Conservation (phyloP, 2,113 vertebrate genomes). For the Leucoraja erinaceus region DNA sequence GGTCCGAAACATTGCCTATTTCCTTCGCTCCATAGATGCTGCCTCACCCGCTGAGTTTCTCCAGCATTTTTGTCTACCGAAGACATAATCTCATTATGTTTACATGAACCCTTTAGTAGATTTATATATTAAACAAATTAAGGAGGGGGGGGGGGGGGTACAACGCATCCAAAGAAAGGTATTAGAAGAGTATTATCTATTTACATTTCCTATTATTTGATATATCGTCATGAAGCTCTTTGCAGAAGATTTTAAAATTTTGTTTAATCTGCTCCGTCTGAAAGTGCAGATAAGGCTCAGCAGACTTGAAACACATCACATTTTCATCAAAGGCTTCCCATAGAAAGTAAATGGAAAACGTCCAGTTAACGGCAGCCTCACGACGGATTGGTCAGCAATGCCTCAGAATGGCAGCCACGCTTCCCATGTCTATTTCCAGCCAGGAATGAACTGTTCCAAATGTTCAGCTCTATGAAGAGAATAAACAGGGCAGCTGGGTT, state of each 20-base stretch:
- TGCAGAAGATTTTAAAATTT: neutral
- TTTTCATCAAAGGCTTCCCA: neutral
- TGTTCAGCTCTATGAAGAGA: neutral
- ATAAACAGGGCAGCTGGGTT: neutral
- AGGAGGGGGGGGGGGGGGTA: too few relatives aligned
- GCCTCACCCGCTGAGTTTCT: too few relatives aligned
- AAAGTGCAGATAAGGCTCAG: neutral
- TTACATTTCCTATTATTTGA: slow-evolving; percentile 9
- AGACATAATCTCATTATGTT: slow-evolving; percentile 69
- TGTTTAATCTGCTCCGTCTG: neutral
- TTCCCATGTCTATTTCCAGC: neutral
- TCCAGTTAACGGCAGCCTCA: neutral
- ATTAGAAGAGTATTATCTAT: slow-evolving; percentile 40
- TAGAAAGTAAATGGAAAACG: neutral
- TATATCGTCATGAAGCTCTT: neutral
- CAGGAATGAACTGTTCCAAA: neutral
- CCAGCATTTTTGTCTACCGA: too few relatives aligned
- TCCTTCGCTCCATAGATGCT: too few relatives aligned
- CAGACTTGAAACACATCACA: neutral
- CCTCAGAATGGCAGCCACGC: neutral
- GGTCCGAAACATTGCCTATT: too few relatives aligned
- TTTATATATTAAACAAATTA: slow-evolving; percentile 59
- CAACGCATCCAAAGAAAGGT: slow-evolving; percentile 48
- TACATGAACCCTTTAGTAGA: slow-evolving; percentile 55
- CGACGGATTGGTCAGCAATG: neutral